A percentile compares a stretch with the other conserved stretches of the same genome.
Evolutionary conservation across 1,140 invertebrate genomes (phyloP).

Genomic region (Pogonus chalceus): DNA sequence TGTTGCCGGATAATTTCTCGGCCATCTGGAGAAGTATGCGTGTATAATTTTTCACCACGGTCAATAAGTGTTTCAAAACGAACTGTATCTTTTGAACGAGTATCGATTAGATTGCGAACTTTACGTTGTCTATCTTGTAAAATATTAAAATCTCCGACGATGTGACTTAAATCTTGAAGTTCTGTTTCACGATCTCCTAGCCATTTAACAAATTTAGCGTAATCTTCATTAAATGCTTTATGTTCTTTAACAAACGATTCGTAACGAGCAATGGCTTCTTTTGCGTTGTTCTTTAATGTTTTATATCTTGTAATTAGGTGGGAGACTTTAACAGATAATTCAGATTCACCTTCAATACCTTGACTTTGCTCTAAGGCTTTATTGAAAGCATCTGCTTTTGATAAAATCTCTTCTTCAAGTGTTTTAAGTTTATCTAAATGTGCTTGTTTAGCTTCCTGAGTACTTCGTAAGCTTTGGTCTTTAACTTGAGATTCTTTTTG

Average conservation of each 20-base stretch:
- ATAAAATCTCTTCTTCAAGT: conserved; percentile 61
- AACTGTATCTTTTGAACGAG: conserved; percentile 67
- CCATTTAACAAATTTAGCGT: conserved; percentile 65
- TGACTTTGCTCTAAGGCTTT: conserved; percentile 59
- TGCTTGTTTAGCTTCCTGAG: conserved; percentile 65
- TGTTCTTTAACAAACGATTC: conserved; percentile 80
- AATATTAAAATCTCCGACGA: conserved; percentile 76
- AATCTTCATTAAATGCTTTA: conserved; percentile 66
- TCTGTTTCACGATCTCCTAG: conserved; percentile 59
- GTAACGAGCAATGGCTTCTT: conserved; percentile 69
- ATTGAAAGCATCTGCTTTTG: conserved; percentile 61
- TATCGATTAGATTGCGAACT: conserved; percentile 70
- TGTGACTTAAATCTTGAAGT: conserved; percentile 67
- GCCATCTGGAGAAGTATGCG: conserved; percentile 87
- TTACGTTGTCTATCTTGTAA: conserved; percentile 78
- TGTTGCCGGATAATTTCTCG: conserved; percentile 85
- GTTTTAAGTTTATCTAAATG: conserved; percentile 71
- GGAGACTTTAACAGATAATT: conserved; percentile 64
- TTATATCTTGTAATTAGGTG: conserved; percentile 77
- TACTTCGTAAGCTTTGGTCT: conserved; percentile 82
- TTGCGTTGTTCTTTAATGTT: conserved; percentile 69
- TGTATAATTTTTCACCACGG: conserved; percentile 82
- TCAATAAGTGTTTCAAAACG: conserved; percentile 79
- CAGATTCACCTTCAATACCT: conserved; percentile 63
- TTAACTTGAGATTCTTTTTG: conserved; percentile 73